Conservation (phyloP, 2,888 invertebrate genomes). For the Eledona agricola region DNA sequence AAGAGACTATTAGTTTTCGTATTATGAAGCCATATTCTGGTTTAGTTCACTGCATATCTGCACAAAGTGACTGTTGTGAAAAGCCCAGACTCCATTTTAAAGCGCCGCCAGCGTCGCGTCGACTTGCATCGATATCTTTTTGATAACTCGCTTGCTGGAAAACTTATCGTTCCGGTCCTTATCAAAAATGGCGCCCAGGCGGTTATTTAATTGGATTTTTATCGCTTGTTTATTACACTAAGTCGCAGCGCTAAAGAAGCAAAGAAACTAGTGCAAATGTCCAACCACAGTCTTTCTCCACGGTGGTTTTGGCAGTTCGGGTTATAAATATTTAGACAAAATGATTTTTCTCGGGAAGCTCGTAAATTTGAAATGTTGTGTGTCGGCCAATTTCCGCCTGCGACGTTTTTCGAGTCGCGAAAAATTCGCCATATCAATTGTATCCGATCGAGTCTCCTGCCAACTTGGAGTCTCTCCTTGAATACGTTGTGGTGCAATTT, state of each 20-base stretch:
- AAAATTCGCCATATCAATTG: slow-evolving; percentile 35
- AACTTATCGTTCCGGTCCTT: slow-evolving; percentile 35
- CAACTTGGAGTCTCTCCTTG: slow-evolving; percentile 31
- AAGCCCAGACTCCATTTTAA: slow-evolving; percentile 40
- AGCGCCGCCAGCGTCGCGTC: slow-evolving; percentile 36
- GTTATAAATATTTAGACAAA: slow-evolving; percentile 11
- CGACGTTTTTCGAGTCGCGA: slow-evolving; percentile 14
- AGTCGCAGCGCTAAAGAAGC: slow-evolving; percentile 11
- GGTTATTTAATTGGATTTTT: slow-evolving; percentile 38
- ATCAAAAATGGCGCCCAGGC: slow-evolving; percentile 37
- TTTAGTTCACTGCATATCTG: slow-evolving; percentile 33
- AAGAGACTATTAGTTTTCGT: slow-evolving; percentile 41
- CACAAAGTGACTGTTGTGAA: slow-evolving; percentile 40
- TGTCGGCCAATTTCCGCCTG: slow-evolving; percentile 20
- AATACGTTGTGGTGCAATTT: slow-evolving; percentile 41
- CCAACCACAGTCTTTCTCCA: too few species aligned
- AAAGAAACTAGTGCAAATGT: slow-evolving; percentile 15
- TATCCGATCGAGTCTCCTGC: slow-evolving; percentile 32
- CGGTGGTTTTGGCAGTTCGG: too few species aligned
- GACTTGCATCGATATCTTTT: slow-evolving; percentile 39
- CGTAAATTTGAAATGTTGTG: slow-evolving; percentile 1
- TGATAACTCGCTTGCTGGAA: slow-evolving; percentile 38
- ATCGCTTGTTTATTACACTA: slow-evolving; percentile 34
- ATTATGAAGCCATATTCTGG: slow-evolving; percentile 38
- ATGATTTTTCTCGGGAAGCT: neutral